A percentile compares a stretch with the other conserved stretches of the same genome.
phyloP scores from a whole-genome alignment of 1,140 invertebrate genomes.

The Heliothis virescens region DNA sequence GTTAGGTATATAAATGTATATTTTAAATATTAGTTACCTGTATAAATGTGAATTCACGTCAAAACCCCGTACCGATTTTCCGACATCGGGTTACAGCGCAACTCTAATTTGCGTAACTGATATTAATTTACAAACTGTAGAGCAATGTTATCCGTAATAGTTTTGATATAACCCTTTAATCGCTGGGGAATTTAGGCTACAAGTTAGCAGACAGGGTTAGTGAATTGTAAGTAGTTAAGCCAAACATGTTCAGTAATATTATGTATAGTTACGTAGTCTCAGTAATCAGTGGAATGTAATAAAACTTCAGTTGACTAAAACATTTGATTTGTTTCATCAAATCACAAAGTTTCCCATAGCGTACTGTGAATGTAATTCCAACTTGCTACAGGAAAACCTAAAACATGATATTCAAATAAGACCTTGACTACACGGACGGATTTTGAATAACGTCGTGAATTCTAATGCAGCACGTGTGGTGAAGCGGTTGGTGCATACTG shows the following conservation, averaged over 20 bases:
- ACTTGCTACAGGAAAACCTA: neutral
- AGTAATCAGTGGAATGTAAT: no score
- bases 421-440: neutral
- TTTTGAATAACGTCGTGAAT: conserved; percentile 44
- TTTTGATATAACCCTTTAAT: conserved; percentile 12
- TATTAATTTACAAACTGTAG: conserved; percentile 31
- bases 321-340: no score
- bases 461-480: conserved; percentile 47
- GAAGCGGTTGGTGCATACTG: neutral
- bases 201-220: neutral
- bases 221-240: neutral
- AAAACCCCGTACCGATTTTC: neutral
- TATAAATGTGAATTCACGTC: neutral
- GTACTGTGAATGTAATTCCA: no score
- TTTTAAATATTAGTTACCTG: no score
- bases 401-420: conserved; percentile 49
- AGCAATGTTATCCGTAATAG: conserved; percentile 2
- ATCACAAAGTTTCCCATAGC: neutral
- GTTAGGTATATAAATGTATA: no score
- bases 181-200: neutral
- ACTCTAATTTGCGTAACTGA: neutral
- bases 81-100: neutral
- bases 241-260: neutral
- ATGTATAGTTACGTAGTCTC: neutral
- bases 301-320: no score